Conservation (phyloP, 2,888 invertebrate genomes). For the Lycocerus yunnanus region DNA sequence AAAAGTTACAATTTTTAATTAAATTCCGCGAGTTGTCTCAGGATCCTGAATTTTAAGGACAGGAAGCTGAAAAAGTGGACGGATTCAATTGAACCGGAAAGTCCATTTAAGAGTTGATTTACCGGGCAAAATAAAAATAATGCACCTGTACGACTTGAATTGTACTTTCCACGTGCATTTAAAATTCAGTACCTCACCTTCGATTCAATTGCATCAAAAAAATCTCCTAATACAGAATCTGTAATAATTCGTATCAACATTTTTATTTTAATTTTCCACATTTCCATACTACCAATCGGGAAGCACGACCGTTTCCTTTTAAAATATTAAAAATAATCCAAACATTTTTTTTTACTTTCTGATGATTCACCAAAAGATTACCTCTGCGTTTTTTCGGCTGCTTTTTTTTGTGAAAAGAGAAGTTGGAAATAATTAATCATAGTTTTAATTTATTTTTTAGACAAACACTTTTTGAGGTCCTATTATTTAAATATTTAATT, state of each 20-base stretch:
- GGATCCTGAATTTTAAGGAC: constrained; percentile 14
- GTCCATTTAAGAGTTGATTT: constrained; percentile 8
- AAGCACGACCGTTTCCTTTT: too few relatives aligned
- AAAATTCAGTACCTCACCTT: background rate
- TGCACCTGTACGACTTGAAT: background rate
- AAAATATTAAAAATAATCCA: background rate
- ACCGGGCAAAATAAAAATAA: background rate
- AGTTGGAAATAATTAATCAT: background rate
- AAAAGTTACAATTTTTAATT: background rate
- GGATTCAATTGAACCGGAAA: constrained; percentile 13
- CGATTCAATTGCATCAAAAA: background rate
- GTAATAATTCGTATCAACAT: too few relatives aligned
- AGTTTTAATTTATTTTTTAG: background rate
- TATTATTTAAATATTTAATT: constrained; percentile 1
- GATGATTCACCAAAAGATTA: background rate
- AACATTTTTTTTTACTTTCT: background rate
- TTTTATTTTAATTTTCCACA: background rate
- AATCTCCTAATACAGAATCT: background rate
- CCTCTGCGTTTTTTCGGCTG: background rate
- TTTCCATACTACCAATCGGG: too few relatives aligned
- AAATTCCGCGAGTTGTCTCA: background rate
- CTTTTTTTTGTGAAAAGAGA: background rate
- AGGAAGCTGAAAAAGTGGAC: constrained; percentile 14
- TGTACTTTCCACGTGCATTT: background rate
- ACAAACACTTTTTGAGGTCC: background rate